Evolutionary conservation across 2,888 invertebrate species (phyloP), one percentile per base, ranked within the genome.

Genomic region (Megamerina dolium): DNA sequence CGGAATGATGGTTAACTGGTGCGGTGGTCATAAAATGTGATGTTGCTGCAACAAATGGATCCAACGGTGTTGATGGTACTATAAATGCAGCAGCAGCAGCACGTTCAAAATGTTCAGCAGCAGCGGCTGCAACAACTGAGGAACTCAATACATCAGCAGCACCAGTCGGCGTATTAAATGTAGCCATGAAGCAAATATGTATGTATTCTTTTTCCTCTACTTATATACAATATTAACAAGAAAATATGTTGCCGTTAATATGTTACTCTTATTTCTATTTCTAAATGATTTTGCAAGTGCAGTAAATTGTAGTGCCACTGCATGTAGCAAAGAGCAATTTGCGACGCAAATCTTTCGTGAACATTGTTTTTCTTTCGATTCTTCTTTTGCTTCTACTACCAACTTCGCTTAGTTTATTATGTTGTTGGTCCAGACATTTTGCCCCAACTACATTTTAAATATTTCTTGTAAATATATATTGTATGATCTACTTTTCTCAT

Each of bases 101-200:
- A 35, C 55, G 55, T 41, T 56, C 55, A 29, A 46, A 54, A 31
- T 56, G 50, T 29, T 50, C 55, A 13, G 32, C 37, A 23, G 55
- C 48, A 26, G 52, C 54, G 20, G 60, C 56, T 14, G 46, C 46
- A 36, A 48, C 48, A 32, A 54, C 48, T 30, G 61, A 57, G 41
- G 54, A 55, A 51, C 57, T 61, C 52, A 64, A 52, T 40, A 63
- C 58, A 58, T 65, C 61, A 48, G 63, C 56, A 56, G 53, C 48
- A 37, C 43, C 37, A 41, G 41, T 48, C 31, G 51, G 53, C 38
- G 53, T 52, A 52, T 63, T 65, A 43, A 51, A 65, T 53, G 64
- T 58, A 46, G 64, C 64, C 64, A 64, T 63, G 6, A 23, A 6
- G 10, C 23, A 8, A 10, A 23, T 10, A 23, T 10, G 23, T 8